These are phyloP conservation scores for Bujurquina vittata DNA, from an alignment of 2,113 vertebrate species.

Conservation along the genomic window DNA sequence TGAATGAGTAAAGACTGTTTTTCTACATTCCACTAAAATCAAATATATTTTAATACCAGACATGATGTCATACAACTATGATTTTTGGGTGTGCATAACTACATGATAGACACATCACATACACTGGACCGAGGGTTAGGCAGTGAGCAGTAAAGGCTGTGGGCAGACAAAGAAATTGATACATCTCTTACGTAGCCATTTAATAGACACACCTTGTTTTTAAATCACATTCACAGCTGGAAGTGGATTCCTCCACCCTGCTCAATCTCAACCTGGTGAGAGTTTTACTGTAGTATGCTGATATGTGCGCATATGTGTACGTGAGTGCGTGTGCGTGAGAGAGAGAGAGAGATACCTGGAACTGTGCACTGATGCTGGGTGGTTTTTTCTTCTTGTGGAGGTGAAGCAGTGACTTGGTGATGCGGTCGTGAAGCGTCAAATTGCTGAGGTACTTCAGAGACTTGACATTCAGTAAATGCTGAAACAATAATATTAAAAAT, in stretches of 20 bases:
- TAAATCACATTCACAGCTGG: conserved; percentile 33
- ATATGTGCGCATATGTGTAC: accelerated
- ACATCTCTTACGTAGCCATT: background rate
- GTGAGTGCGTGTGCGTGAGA: background rate
- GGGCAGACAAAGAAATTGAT: background rate
- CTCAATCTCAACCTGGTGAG: background rate
- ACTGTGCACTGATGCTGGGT: conserved; percentile 97
- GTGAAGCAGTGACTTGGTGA: conserved; percentile 97
- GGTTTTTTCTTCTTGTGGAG: conserved; percentile 99
- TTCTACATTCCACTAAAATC: conserved; percentile 9
- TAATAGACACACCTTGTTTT: conserved; percentile 37
- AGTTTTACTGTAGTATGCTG: background rate
- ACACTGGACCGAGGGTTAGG: background rate
- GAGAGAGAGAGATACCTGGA: conserved; percentile 84
- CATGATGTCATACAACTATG: conserved; percentile 47
- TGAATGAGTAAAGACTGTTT: background rate
- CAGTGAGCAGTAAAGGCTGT: background rate
- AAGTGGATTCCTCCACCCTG: conserved; percentile 21
- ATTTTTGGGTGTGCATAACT: conserved; percentile 22
- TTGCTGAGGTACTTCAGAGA: conserved; percentile 95
- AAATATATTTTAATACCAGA: conserved; percentile 31
- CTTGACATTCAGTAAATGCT: conserved; percentile 95
- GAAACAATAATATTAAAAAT: background rate
- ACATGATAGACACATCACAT: conserved; percentile 6
- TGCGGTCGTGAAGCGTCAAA: conserved; percentile 94